Percentiles rank a stretch among this genome's conserved stretches.
phyloP scores from a whole-genome alignment of 1,140 invertebrate species.

The Neoseiulus cucumeris region DNA sequence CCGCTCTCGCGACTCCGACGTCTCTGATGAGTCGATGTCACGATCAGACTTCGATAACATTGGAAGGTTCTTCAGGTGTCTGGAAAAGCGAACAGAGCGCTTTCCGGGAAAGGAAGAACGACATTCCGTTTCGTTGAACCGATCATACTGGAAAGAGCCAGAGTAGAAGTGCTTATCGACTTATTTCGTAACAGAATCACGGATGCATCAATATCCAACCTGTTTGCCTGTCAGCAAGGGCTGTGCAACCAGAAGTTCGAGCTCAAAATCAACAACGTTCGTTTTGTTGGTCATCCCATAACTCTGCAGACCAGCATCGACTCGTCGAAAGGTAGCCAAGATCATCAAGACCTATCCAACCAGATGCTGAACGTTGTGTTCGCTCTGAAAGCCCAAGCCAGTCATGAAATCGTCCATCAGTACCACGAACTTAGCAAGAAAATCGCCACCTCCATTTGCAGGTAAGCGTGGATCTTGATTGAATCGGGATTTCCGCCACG shows the following conservation, averaged over 20 bases:
- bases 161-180: too few species aligned
- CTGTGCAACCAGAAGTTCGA: conserved; percentile 76
- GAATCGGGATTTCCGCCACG: not conserved
- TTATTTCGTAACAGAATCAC: not conserved
- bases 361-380: conserved; percentile 80
- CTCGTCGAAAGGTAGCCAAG: conserved; percentile 30
- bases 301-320: not conserved
- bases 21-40: too few species aligned
- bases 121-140: conserved; percentile 12
- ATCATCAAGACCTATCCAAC: conserved; percentile 32
- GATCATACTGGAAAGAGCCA: not conserved
- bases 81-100: conserved; percentile 17
- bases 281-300: conserved; percentile 81
- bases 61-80: not conserved
- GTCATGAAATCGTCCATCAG: conserved; percentile 76
- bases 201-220: conserved; percentile 41
- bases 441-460: conserved; percentile 47
- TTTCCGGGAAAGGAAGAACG: conserved; percentile 19
- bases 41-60: too few species aligned
- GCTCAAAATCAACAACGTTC: conserved; percentile 79
- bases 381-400: conserved; percentile 65
- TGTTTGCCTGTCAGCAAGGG: conserved; percentile 74
- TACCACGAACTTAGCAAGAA: conserved; percentile 83
- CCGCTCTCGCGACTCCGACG: too few species aligned
- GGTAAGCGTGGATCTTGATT: not conserved